Evolutionary conservation across 1,140 invertebrate genomes (phyloP), one percentile per base, ranked within the genome.

Genomic region (Acromyrmex echinatior): DNA sequence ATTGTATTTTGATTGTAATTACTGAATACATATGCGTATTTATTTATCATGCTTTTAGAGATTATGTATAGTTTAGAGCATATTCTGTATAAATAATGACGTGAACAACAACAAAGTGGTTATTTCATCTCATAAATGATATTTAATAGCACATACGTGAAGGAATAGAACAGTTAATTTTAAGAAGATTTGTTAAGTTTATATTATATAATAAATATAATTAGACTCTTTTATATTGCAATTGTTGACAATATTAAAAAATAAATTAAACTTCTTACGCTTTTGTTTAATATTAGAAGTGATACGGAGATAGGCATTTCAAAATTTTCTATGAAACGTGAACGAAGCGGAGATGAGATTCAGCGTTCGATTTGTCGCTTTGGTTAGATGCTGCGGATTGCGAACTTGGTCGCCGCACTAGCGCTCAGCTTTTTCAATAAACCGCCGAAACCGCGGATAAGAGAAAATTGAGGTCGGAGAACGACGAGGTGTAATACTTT

Each of bases 381-480:
- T 88, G 79, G 71, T 89, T 70, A 80, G 90, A 82, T 78, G 51
- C 56, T 80, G 84, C 82, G 90, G 86, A 91, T 91, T 91, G 89
- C 89, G 53, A 91, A 91, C 90, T 91, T 91, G 76, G 89, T 86
- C 86, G 89, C 62, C 65, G 56, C 74, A 84, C 88, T 87, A 71
- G 77, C 68, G 78, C 84, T 88, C 79, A 82, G 89, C 74, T 78
- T 91, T 91, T 91, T 91, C 90, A 91, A 91, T 91, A 91, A 91
- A 91, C 73, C 84, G 82, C 86, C 74, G 78, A 88, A 88, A 88
- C 76, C 87, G 60, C 68, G 73, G 86, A 88, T 66, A 74, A 77
- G 51, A 86, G 89, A 90, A 88, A 88, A 91, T 91, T 91, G 86
- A 62, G 60, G 35, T 79, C n/a, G 73, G 35, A 71, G 82, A 45